phyloP scores from a whole-genome alignment of 1,140 invertebrate genomes.

The Pachypeltis micranthus region DNA sequence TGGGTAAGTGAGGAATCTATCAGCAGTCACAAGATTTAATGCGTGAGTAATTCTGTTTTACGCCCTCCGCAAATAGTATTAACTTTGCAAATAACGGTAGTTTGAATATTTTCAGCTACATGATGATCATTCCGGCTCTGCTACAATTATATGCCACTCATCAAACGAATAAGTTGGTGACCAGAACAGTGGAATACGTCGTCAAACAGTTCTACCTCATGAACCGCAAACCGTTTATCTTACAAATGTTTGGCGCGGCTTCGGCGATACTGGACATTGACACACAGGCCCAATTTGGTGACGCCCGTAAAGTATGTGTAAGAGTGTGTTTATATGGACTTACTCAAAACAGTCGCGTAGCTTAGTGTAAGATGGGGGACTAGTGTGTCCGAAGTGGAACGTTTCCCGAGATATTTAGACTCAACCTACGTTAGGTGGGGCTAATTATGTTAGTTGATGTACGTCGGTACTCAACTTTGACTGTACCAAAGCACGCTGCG shows the following conservation, averaged over 20 bases:
- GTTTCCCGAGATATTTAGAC: too few relatives aligned
- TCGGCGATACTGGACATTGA: slow-evolving; percentile 93
- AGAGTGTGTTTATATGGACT: too few relatives aligned
- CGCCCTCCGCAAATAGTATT: too few relatives aligned
- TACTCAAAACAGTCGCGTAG: too few relatives aligned
- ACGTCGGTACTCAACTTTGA: too few relatives aligned
- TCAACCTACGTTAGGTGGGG: too few relatives aligned
- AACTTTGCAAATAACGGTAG: background rate
- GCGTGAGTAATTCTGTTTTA: too few relatives aligned
- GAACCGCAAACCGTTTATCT: slow-evolving; percentile 94
- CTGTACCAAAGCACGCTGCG: too few relatives aligned
- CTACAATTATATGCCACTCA: slow-evolving; percentile 94
- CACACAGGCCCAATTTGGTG: slow-evolving; percentile 67
- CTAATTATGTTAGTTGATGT: too few relatives aligned
- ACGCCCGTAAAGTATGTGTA: slow-evolving; percentile 85
- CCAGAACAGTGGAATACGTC: slow-evolving; percentile 90
- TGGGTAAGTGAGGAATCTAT: slow-evolving; percentile 54
- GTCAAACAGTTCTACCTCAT: slow-evolving; percentile 98
- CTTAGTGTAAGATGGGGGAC: too few relatives aligned
- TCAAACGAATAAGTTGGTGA: slow-evolving; percentile 91
- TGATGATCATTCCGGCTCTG: slow-evolving; percentile 94
- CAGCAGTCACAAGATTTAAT: too few relatives aligned
- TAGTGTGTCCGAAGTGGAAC: too few relatives aligned
- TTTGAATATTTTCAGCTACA: slow-evolving; percentile 50
- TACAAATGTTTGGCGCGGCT: slow-evolving; percentile 97